These are phyloP conservation scores for Margaritifera margaritifera DNA, from an alignment of 2,888 invertebrate genomes.

Conservation along the genomic window DNA sequence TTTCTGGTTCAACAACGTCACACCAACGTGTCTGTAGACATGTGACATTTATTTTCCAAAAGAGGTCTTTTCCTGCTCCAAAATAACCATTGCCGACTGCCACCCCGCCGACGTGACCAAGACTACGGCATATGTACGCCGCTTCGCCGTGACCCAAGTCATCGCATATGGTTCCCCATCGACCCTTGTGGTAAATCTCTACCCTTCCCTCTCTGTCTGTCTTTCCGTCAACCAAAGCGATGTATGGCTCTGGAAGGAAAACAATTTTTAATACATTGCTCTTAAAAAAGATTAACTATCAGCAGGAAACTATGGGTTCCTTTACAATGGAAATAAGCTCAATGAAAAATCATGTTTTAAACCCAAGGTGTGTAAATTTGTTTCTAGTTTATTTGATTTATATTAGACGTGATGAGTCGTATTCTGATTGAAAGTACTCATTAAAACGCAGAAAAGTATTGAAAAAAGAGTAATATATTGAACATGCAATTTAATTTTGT, in stretches of 20 bases:
- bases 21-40: slow-evolving; percentile 51
- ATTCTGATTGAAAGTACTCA: too few relatives aligned
- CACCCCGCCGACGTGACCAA: slow-evolving; percentile 58
- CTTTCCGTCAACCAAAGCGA: slow-evolving; percentile 56
- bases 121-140: slow-evolving; percentile 58
- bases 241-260: slow-evolving; percentile 52
- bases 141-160: slow-evolving; percentile 57
- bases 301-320: too few relatives aligned
- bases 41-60: slow-evolving; percentile 56
- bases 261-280: background rate
- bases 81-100: slow-evolving; percentile 54
- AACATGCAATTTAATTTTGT: too few relatives aligned
- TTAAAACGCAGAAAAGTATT: too few relatives aligned
- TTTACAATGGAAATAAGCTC: too few relatives aligned
- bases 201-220: slow-evolving; percentile 58
- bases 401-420: too few relatives aligned
- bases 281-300: too few relatives aligned
- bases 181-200: slow-evolving; percentile 59
- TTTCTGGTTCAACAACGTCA: slow-evolving; percentile 33
- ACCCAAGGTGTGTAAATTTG: too few relatives aligned
- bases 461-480: too few relatives aligned
- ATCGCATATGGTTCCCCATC: slow-evolving; percentile 62
- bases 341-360: too few relatives aligned
- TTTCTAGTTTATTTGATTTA: too few relatives aligned
- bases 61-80: slow-evolving; percentile 49